phyloP scores from a whole-genome alignment of 2,797 vertebrate genomes.

The Sibirionetta formosa region DNA sequence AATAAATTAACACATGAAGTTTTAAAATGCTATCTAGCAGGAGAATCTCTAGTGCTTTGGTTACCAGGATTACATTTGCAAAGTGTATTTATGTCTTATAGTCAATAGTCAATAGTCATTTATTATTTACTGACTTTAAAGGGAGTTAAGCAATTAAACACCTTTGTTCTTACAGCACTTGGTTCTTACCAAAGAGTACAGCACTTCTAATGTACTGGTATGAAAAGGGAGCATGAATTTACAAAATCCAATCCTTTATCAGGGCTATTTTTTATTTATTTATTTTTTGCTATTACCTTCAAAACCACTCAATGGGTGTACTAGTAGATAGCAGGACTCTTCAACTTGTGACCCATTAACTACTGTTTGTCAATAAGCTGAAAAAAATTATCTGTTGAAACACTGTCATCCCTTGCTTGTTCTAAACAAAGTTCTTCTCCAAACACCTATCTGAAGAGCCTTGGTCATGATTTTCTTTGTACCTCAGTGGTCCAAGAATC shows the following conservation, averaged over 20 bases:
- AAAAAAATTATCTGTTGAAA: not conserved
- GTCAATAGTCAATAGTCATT: not conserved
- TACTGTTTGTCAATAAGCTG: not conserved
- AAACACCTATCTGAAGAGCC: not conserved
- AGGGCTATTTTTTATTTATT: too few relatives aligned
- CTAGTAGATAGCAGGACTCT: not conserved
- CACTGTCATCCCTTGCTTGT: not conserved
- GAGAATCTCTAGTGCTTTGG: not conserved
- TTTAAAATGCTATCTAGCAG: not conserved
- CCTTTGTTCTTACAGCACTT: not conserved
- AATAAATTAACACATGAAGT: not conserved
- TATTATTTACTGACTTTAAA: not conserved
- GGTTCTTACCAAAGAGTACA: not conserved
- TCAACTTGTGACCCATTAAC: not conserved
- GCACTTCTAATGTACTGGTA: not conserved
- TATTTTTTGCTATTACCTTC: not conserved
- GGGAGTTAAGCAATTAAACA: not conserved
- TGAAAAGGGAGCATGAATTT: not conserved
- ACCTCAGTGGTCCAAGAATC: not conserved
- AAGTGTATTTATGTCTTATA: not conserved
- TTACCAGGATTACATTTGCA: not conserved
- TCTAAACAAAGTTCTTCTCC: not conserved
- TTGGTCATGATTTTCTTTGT: not conserved
- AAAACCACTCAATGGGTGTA: not conserved
- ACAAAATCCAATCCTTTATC: not conserved